Base-by-base conservation (phyloP, 2,113 vertebrate genomes). In the Dinomys branickii region DNA sequence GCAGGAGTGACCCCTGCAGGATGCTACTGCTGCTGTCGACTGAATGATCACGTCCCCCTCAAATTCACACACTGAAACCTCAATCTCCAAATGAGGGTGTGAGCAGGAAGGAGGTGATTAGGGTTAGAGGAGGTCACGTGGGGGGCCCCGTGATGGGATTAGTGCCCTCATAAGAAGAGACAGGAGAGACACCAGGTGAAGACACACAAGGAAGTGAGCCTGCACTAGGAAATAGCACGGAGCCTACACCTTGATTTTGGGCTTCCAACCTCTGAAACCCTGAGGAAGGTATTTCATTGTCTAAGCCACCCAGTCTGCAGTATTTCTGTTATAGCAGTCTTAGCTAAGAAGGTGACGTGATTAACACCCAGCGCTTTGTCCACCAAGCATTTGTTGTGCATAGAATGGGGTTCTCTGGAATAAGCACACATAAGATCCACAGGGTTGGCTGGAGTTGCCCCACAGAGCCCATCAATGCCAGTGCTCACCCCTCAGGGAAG, bases 1-100 rank as follows among this genome's bases (percentile, higher is more conserved):
- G 17, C 0, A 0, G 47, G 54, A 28, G 38, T 5, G 0, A 9
- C 61, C 1, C 12, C 13, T 9, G 28, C 20, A 22, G 56, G 12
- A 2, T 5, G 35, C 26, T 4, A 17, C 12, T 0, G 6, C 22
- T 56, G 54, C 35, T 22, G 26, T 24, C 14, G 4, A 33, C 75
- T 33, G 44, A 41, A 41, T 41, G 69, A 73, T 38, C 3, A 3
- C 19, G 47, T 78, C 9, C 14, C 16, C 22, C 16, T 10, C 9
- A 5, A 0, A 4, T 14, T 26, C 38, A 13, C 4, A 38, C 1
- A 22, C 0, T 17, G 33, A 56, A 65, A 47, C 78, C 26, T 7
- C 0, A 30, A 6, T 10, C 11, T 8, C 35, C 6, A 5, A 9
- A 3, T 12, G 19, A 41, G 5, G 59, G 67, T 17, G 2, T 56